Conservation (phyloP, 2,797 vertebrate species). For the Novumbra hubbsi region DNA sequence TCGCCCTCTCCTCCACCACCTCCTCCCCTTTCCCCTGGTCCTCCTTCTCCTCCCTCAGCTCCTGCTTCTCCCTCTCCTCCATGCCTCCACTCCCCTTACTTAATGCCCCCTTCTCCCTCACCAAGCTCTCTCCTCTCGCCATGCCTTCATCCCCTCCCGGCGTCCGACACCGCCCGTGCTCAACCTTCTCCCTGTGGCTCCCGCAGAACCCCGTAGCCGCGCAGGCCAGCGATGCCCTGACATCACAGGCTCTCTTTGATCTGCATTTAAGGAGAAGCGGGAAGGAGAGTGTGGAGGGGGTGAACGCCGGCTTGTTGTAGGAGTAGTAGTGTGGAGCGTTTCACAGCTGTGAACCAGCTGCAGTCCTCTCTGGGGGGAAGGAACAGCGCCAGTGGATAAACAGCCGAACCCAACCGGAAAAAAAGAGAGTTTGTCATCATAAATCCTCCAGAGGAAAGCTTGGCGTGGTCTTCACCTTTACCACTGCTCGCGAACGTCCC, state of each 20-base stretch:
- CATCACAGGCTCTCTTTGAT: conserved; percentile 71
- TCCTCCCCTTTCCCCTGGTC: background rate
- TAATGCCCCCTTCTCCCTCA: background rate
- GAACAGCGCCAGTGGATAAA: conserved; percentile 58
- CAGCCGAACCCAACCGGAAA: conserved; percentile 57
- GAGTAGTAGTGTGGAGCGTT: conserved; percentile 52
- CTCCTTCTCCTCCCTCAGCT: background rate
- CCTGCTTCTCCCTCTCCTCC: background rate
- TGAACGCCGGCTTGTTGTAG: conserved; percentile 60
- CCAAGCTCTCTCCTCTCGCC: background rate
- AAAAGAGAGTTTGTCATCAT: conserved; percentile 45
- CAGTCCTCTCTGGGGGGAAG: conserved; percentile 30
- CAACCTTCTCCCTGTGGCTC: background rate
- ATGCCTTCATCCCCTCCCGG: background rate
- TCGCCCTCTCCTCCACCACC: conserved; percentile 39
- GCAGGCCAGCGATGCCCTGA: conserved; percentile 55
- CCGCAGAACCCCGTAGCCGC: conserved; percentile 11
- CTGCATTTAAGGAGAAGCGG: conserved; percentile 48
- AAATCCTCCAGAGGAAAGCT: conserved; percentile 36
- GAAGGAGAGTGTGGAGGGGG: conserved; percentile 44
- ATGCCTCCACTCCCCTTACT: background rate
- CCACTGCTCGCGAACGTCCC: conserved; percentile 22
- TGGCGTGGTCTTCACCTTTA: conserved; percentile 40
- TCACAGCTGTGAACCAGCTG: conserved; percentile 80
- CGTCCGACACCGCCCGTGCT: background rate